Evolutionary conservation across 2,888 invertebrate species (phyloP).

Genomic region (Plebejus argus): DNA sequence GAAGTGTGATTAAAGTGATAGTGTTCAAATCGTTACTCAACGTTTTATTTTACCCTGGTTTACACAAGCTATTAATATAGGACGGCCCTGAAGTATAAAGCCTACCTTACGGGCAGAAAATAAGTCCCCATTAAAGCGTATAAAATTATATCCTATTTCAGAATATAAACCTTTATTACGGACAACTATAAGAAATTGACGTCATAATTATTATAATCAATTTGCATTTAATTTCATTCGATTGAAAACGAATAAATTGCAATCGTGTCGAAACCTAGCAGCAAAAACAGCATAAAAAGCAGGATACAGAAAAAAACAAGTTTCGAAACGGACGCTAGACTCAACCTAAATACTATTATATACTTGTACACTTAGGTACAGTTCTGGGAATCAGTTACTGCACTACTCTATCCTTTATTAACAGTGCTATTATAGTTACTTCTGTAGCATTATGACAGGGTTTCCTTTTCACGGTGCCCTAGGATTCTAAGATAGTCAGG

Average conservation of each 20-base stretch:
- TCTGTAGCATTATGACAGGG: not conserved
- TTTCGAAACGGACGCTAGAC: not conserved
- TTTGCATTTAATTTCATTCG: conserved; percentile 24
- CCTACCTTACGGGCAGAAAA: not conserved
- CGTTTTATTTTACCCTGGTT: too few species aligned
- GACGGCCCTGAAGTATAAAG: too few species aligned
- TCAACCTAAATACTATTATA: not conserved
- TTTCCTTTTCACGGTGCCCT: not conserved
- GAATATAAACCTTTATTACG: not conserved
- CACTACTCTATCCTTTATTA: not conserved
- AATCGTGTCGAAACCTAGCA: not conserved
- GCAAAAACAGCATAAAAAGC: conserved; percentile 12
- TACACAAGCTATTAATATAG: too few species aligned
- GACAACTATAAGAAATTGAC: conserved; percentile 11
- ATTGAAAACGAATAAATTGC: conserved; percentile 14
- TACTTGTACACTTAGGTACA: not conserved
- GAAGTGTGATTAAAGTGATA: too few species aligned
- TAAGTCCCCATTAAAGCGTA: not conserved
- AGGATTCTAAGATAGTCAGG: not conserved
- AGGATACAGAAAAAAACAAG: not conserved
- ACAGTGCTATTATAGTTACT: not conserved
- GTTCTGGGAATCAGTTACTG: not conserved
- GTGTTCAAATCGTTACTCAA: too few species aligned
- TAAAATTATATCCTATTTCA: conserved; percentile 1
- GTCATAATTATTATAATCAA: conserved; percentile 15